Evolutionary conservation across 2,113 vertebrate species (phyloP).

Genomic region (Gadus macrocephalus): DNA sequence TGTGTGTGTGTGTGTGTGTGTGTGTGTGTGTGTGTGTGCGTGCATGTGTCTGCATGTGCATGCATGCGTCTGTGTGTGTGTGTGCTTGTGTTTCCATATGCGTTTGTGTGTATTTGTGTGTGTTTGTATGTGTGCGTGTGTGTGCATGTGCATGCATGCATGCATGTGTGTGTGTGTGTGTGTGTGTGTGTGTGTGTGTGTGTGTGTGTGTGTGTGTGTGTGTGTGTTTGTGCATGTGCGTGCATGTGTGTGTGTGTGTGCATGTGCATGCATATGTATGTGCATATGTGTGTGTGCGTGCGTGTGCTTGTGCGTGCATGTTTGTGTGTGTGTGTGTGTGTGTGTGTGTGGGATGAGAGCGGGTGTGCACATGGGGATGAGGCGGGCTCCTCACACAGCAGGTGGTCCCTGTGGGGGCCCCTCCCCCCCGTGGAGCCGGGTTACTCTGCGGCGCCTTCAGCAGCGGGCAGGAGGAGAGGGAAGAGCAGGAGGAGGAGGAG

Average conservation of each 20-base stretch:
- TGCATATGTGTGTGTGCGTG: slow-evolving; percentile 2
- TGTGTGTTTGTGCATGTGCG: slow-evolving; percentile 9
- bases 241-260: background rate
- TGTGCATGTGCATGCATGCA: slow-evolving; percentile 4
- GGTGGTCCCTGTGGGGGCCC: slow-evolving; percentile 47
- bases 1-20: too few relatives aligned
- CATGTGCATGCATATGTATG: background rate
- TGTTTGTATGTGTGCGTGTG: background rate
- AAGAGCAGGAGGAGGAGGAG: slow-evolving; percentile 51
- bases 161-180: background rate
- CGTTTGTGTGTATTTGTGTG: background rate
- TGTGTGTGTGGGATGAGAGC: slow-evolving; percentile 5
- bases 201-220: background rate
- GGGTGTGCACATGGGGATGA: slow-evolving; percentile 32
- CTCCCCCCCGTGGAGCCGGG: slow-evolving; percentile 41
- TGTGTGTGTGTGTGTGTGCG: background rate
- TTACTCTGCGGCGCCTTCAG: slow-evolving; percentile 60
- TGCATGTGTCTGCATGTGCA: background rate
- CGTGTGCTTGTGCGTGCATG: slow-evolving; percentile 4
- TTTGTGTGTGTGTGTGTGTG: background rate
- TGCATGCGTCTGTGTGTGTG: background rate
- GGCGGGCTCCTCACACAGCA: slow-evolving; percentile 59
- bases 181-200: background rate
- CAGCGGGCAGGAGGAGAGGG: slow-evolving; percentile 52
- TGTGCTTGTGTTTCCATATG: background rate